Percentiles rank a stretch among this genome's conserved stretches.
Conservation (phyloP, 2,888 invertebrate species). For the Apeira syringaria region DNA sequence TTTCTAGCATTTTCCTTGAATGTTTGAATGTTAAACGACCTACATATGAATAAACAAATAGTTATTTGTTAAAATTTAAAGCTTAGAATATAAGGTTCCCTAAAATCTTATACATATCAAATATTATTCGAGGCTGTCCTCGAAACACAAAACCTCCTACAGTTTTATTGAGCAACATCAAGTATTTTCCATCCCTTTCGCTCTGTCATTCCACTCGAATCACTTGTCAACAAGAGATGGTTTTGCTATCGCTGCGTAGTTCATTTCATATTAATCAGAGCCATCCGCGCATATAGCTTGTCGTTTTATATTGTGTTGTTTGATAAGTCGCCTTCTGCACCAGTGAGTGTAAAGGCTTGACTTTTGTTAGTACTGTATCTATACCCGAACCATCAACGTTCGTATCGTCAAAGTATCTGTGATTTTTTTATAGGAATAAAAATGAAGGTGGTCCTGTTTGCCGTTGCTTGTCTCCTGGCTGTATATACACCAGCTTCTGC, state of each 20-base stretch:
- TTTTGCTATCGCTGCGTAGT: slow-evolving; percentile 75
- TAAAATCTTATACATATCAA: too few relatives aligned
- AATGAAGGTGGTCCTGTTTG: slow-evolving; percentile 83
- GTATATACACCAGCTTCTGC: slow-evolving; percentile 77
- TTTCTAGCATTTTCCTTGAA: slow-evolving; percentile 18
- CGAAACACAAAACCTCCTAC: slow-evolving; percentile 76
- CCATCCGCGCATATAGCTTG: slow-evolving; percentile 51
- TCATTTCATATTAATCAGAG: slow-evolving; percentile 64
- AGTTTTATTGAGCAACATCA: slow-evolving; percentile 43
- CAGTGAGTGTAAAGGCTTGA: slow-evolving; percentile 95
- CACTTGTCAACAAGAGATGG: slow-evolving; percentile 68
- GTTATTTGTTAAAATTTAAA: slow-evolving; percentile 1
- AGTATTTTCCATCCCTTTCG: slow-evolving; percentile 59
- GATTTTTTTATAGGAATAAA: slow-evolving; percentile 65
- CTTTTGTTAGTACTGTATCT: slow-evolving; percentile 56
- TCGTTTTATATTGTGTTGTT: slow-evolving; percentile 57
- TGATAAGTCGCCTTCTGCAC: slow-evolving; percentile 91
- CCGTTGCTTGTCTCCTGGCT: slow-evolving; percentile 75
- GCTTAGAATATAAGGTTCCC: too few relatives aligned
- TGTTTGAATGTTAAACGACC: background rate
- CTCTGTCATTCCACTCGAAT: slow-evolving; percentile 54
- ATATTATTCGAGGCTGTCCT: too few relatives aligned
- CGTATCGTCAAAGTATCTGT: slow-evolving; percentile 76
- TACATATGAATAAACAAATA: background rate
- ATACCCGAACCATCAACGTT: slow-evolving; percentile 34